Base-by-base conservation (phyloP, 2,888 invertebrate genomes). In the Drosophila neotestacea region DNA sequence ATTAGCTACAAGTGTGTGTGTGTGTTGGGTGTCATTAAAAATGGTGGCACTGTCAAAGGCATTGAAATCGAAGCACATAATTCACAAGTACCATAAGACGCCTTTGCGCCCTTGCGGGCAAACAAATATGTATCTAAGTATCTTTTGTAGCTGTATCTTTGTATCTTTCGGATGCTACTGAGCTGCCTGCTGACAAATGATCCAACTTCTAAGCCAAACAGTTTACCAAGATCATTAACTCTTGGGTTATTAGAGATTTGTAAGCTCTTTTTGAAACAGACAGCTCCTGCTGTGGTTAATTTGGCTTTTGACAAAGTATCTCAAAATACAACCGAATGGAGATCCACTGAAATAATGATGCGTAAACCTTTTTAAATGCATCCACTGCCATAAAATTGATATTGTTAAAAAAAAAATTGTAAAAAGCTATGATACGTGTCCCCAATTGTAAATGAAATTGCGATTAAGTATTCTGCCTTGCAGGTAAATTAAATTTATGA, bases 11-110 rank as follows among this genome's bases (percentile, higher is more conserved):
- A 28, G 56, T 32, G 11, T 32, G 32, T 9, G 32, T 39, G 63
- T 52, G 30, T 64, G 65, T 60, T 51, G 64, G 64, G 70, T 77
- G 79, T 63, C 72, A 79, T 78, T 75, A 63, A 69, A 77, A 66
- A 69, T 70, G 69, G 75, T 68, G 77, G 75, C 79, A 63, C 46
- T 76, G 76, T 71, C 71, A 66, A 75, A 60, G 46, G 56, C 58
- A 59, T 36, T 30, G 50, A 63, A 55, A 72, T 56, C 44, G 51
- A 44, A 50, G 55, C 56, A 50, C 56, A 69, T 68, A 55, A 56
- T 48, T 71, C 52, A 63, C 59, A 70, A 50, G 44, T 70, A 56
- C 50, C 27, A 34, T 9, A 55, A 55, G 55, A 44, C 30, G 52
- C 39, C 50, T 36, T 27, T 51, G 16, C 16, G 16, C 16, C 16